A percentile compares a stretch with the other conserved stretches of the same genome.
Conservation (phyloP, 2,888 invertebrate genomes). For the Smittia sp. region DNA sequence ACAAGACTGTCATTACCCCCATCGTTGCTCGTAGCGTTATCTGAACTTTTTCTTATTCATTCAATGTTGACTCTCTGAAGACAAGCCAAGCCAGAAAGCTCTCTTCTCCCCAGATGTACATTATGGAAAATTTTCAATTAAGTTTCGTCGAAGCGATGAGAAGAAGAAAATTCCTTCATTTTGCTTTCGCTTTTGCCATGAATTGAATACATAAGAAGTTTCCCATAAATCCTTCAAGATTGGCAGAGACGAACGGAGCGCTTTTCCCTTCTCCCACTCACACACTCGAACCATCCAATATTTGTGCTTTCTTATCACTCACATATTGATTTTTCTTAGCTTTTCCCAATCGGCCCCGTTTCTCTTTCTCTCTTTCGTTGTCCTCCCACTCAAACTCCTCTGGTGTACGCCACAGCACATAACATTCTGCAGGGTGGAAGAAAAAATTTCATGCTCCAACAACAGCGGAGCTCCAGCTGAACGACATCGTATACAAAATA, state of each 20-base stretch:
- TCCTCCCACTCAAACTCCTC: neutral
- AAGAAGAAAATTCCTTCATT: constrained; percentile 17
- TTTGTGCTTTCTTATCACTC: constrained; percentile 23
- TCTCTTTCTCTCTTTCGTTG: neutral
- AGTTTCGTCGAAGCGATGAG: constrained; percentile 4
- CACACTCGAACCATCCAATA: constrained; percentile 31
- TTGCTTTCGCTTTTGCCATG: constrained; percentile 6
- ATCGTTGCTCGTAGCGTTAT: neutral
- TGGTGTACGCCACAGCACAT: neutral
- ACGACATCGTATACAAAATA: neutral
- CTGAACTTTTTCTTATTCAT: neutral
- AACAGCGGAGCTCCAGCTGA: neutral
- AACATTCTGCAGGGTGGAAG: neutral
- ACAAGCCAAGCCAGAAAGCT: neutral
- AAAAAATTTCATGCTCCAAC: constrained; percentile 15
- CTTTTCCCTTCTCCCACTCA: constrained; percentile 2
- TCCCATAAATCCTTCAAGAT: constrained; percentile 38
- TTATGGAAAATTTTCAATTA: constrained; percentile 29
- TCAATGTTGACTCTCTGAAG: neutral
- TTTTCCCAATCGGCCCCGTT: constrained; percentile 26
- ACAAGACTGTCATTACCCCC: neutral
- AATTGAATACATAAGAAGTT: constrained; percentile 34
- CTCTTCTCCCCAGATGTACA: constrained; percentile 14
- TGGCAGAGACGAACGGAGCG: constrained; percentile 32
- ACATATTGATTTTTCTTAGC: constrained; percentile 30